Evolutionary conservation across 2,113 vertebrate species (phyloP), one percentile per base, ranked within the genome.

Genomic region (Rana temporaria): DNA sequence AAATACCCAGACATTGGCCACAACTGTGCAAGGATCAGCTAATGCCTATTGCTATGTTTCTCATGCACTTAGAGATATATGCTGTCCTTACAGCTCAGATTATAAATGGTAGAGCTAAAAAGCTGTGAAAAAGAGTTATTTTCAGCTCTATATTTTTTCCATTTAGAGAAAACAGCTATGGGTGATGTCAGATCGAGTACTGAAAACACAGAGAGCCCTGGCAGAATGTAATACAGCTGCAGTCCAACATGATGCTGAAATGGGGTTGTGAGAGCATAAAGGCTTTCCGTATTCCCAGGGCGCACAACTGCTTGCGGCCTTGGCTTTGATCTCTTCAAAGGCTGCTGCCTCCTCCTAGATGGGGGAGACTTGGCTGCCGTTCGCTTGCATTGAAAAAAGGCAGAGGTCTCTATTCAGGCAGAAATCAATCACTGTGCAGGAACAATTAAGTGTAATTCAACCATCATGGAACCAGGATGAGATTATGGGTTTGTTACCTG

Each of bases 251-350:
- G 96, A 96, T 95, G 96, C 94, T 97, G 94, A 96, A 96, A 97
- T 96, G 94, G 94, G 95, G 95, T 95, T 91, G 94, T 95, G 95
- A 96, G 96, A 96, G 96, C 96, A 95, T 95, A 97, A 96, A 98
- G 96, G 96, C 96, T 95, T 95, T 95, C 95, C 95, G 92, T 97
- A 98, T 97, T 99, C 98, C 97, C 97, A 98, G 96, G 95, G 97
- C 94, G 93, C 96, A 93, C 97, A 96, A 98, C 96, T 96, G 98
- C 98, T 98, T 89, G 95, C 96, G 96, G 98, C 97, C 96, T 97
- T 96, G 96, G 96, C 98, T 99, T 99, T 99, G 96, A 99, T 99
- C 98, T 99, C 96, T 99, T 99, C 97, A 99, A 99, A 98, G 97
- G 96, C 97, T 96, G 95, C 96, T 98, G 96, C 96, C 96, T 98